Evolutionary conservation across 2,888 invertebrate species (phyloP).

Genomic region (Isoperla grammatica): DNA sequence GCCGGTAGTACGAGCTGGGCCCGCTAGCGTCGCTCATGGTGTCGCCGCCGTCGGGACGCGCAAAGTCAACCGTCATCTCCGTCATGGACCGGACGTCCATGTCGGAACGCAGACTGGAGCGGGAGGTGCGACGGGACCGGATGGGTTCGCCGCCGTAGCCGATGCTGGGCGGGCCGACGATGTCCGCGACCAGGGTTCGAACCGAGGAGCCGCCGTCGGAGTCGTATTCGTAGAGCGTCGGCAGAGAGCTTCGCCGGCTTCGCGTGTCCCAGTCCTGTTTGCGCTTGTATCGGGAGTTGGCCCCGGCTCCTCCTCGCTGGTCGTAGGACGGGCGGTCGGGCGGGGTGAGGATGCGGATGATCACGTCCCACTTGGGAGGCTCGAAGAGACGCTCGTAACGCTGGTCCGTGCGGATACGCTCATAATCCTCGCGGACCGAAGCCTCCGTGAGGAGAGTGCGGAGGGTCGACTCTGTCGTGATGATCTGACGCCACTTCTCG

Average conservation of each 20-base stretch:
- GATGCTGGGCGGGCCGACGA: conserved; percentile 20
- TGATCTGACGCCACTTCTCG: conserved; percentile 84
- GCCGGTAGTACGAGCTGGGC: conserved; percentile 45
- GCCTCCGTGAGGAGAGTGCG: conserved; percentile 76
- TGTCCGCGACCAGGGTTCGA: conserved; percentile 39
- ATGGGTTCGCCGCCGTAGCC: conserved; percentile 7
- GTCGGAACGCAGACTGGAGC: conserved; percentile 61
- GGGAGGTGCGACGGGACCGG: conserved; percentile 55
- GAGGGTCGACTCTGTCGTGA: conserved; percentile 81
- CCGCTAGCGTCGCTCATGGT: conserved; percentile 67
- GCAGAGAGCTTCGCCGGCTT: conserved; percentile 76
- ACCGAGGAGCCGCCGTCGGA: conserved; percentile 79
- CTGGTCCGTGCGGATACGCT: conserved; percentile 69
- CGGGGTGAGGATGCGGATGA: conserved; percentile 77
- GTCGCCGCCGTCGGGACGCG: conserved; percentile 61
- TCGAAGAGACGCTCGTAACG: conserved; percentile 79
- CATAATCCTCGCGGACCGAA: conserved; percentile 78
- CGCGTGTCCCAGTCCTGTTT: conserved; percentile 79
- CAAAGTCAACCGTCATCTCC: conserved; percentile 85
- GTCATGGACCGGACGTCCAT: conserved; percentile 80
- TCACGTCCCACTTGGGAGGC: conserved; percentile 89
- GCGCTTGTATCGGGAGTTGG: conserved; percentile 59
- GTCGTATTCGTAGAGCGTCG: conserved; percentile 82
- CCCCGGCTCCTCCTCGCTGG: conserved; percentile 36
- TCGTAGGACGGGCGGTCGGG: conserved; percentile 48